Evolutionary conservation across 2,113 vertebrate species (phyloP).

Genomic region (Pteropus alecto): DNA sequence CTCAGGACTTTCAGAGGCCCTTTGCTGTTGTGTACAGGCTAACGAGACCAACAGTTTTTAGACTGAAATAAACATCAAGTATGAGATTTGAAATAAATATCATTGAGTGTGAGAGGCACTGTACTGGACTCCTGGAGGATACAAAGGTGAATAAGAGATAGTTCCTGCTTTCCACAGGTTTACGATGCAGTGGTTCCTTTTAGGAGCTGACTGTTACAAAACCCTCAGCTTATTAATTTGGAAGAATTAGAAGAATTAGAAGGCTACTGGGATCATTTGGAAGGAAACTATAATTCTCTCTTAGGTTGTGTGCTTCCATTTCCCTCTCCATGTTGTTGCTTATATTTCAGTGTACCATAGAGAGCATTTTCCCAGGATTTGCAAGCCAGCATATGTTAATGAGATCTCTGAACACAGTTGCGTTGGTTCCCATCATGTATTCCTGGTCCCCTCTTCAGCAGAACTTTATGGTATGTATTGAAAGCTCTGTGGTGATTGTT

Average conservation of each 20-base stretch:
- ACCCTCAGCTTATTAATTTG: not conserved
- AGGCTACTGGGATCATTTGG: not conserved
- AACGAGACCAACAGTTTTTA: not conserved
- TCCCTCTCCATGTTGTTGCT: slow-evolving; percentile 51
- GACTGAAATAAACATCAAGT: not conserved
- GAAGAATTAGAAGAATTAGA: not conserved
- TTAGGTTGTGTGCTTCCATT: not conserved
- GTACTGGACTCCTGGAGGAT: not conserved
- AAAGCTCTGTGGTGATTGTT: fast-evolving
- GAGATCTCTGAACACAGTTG: slow-evolving; percentile 94
- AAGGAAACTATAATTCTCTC: not conserved
- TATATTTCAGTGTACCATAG: slow-evolving; percentile 89
- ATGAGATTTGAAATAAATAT: not conserved
- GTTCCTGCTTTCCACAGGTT: not conserved
- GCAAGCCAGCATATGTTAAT: slow-evolving; percentile 91
- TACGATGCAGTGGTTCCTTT: not conserved
- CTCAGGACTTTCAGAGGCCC: not conserved
- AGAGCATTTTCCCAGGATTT: slow-evolving; percentile 93
- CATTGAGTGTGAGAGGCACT: not conserved
- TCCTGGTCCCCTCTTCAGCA: slow-evolving; percentile 99
- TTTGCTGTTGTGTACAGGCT: not conserved
- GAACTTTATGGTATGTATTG: slow-evolving; percentile 95
- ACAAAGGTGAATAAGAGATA: not conserved
- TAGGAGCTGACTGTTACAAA: not conserved
- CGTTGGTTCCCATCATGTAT: slow-evolving; percentile 98